phyloP scores from a whole-genome alignment of 2,113 vertebrate genomes.

The Onychorhynchus coronatus region DNA sequence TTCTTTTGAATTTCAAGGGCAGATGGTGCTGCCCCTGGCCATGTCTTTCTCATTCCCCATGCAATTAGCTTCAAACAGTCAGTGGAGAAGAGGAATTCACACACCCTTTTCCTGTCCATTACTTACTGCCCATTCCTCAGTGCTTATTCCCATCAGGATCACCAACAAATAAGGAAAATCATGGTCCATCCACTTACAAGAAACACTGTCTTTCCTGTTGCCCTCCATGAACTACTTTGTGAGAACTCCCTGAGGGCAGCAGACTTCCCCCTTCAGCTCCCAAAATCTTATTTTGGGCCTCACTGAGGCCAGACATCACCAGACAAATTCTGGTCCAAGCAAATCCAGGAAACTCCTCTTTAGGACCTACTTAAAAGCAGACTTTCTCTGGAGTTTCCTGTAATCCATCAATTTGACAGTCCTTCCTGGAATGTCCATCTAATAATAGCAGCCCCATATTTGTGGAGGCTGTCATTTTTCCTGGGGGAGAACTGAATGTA shows the following conservation, averaged over 20 bases:
- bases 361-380: background rate
- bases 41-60: background rate
- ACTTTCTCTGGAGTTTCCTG: background rate
- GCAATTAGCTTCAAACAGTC: background rate
- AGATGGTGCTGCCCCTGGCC: background rate
- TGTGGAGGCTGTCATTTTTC: background rate
- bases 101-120: background rate
- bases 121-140: background rate
- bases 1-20: background rate
- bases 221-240: background rate
- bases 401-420: background rate
- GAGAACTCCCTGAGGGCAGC: background rate
- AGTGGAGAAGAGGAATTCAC: background rate
- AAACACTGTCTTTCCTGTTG: background rate
- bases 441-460: background rate
- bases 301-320: background rate
- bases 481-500: background rate
- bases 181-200: background rate
- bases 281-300: background rate
- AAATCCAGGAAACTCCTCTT: background rate
- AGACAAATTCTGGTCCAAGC: background rate
- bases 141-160: background rate
- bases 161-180: background rate
- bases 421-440: background rate
- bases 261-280: background rate